These are phyloP conservation scores for Tupiocoris notatus DNA, from an alignment of 2,888 invertebrate genomes.

Conservation along the genomic window DNA sequence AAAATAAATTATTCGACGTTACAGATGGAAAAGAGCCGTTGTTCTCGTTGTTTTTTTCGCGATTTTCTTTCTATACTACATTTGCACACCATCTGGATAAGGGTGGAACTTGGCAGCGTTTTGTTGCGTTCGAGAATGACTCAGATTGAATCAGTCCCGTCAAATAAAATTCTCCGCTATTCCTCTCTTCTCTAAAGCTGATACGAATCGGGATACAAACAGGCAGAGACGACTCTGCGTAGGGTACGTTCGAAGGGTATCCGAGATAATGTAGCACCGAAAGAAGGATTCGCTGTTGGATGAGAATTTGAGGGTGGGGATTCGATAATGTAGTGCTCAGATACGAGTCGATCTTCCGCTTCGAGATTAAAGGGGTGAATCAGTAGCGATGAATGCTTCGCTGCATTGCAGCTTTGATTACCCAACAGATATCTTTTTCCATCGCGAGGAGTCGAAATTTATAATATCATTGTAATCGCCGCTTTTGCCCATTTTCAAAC, in stretches of 20 bases:
- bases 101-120: conserved; percentile 16
- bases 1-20: too few species aligned
- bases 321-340: conserved; percentile 19
- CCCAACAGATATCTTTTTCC: too few species aligned
- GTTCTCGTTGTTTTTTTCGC: background rate
- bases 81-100: conserved; percentile 11
- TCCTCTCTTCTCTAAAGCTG: conserved; percentile 1
- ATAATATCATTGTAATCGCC: too few species aligned
- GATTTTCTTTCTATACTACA: background rate
- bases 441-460: too few species aligned
- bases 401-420: conserved; percentile 33
- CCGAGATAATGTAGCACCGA: conserved; percentile 11
- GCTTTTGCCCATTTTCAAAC: too few species aligned
- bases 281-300: background rate
- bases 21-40: too few species aligned
- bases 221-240: background rate
- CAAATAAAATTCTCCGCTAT: conserved; percentile 20
- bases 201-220: conserved; percentile 17
- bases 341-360: conserved; percentile 17
- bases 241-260: background rate
- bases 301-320: background rate
- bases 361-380: conserved; percentile 20
- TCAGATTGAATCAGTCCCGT: conserved; percentile 24
- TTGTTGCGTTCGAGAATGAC: conserved; percentile 14
- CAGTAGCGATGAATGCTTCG: conserved; percentile 16